Evolutionary conservation across 2,888 invertebrate genomes (phyloP).

Genomic region (Diloba caeruleocephala): DNA sequence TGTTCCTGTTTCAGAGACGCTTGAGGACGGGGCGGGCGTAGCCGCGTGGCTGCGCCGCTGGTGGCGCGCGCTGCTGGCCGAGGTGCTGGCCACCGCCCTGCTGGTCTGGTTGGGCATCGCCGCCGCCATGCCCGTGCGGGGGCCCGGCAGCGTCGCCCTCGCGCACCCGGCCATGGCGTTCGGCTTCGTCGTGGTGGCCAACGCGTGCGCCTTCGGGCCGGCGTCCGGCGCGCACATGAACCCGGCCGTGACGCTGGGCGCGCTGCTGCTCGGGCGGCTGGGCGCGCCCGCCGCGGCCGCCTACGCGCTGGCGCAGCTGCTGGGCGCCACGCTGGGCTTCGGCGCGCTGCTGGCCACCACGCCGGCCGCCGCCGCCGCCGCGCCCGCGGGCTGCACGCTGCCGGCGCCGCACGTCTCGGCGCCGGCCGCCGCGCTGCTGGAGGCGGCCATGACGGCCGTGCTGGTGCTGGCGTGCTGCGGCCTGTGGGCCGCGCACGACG

Average conservation of each 20-base stretch:
- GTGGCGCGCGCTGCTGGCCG: conserved; percentile 79
- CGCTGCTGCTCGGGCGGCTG: conserved; percentile 87
- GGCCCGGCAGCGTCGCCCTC: conserved; percentile 55
- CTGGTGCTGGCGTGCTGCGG: conserved; percentile 72
- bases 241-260: conserved; percentile 93
- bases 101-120: conserved; percentile 77
- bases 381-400: conserved; percentile 51
- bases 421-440: conserved; percentile 58
- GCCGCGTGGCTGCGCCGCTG: conserved; percentile 64
- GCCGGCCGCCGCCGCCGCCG: conserved; percentile 39
- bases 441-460: conserved; percentile 70
- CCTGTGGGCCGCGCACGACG: conserved; percentile 71
- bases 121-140: conserved; percentile 59
- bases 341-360: conserved; percentile 62
- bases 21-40: conserved; percentile 35
- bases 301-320: conserved; percentile 71
- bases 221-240: conserved; percentile 94
- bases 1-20: conserved; percentile 16
- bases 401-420: conserved; percentile 54
- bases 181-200: conserved; percentile 74
- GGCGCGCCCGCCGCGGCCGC: conserved; percentile 67
- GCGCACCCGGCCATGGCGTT: conserved; percentile 77
- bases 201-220: conserved; percentile 89
- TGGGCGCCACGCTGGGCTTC: conserved; percentile 73
- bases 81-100: conserved; percentile 77